These are phyloP conservation scores for Dicycla oo DNA, from an alignment of 2,888 invertebrate genomes.

Conservation along the genomic window DNA sequence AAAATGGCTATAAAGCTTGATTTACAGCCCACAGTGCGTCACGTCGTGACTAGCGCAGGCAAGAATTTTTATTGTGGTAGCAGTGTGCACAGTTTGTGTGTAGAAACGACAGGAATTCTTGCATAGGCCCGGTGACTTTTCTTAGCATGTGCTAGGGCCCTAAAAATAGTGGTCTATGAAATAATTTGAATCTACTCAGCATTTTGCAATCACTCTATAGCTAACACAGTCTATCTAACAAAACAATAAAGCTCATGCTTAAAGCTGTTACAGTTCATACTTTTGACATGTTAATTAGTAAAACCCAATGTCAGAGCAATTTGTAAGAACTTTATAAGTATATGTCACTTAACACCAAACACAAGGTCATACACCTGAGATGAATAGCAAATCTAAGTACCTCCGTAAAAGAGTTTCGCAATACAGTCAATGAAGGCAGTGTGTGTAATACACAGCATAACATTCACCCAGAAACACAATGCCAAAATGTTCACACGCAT, in stretches of 20 bases:
- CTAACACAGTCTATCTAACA: constrained; percentile 14
- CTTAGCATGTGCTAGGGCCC: too few relatives aligned
- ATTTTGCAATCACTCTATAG: neutral
- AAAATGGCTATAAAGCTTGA: too few relatives aligned
- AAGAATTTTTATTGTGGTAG: too few relatives aligned
- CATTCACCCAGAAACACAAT: constrained; percentile 84
- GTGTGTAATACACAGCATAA: constrained; percentile 75
- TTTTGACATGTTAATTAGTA: constrained; percentile 63
- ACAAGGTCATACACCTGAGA: constrained; percentile 80
- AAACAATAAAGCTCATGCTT: constrained; percentile 24
- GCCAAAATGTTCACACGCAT: constrained; percentile 85
- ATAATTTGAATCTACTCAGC: neutral
- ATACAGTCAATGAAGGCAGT: constrained; percentile 75
- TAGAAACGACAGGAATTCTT: too few relatives aligned
- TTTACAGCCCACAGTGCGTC: too few relatives aligned
- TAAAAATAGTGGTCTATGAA: too few relatives aligned
- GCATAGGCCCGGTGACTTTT: too few relatives aligned
- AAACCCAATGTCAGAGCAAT: constrained; percentile 64
- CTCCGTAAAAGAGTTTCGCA: constrained; percentile 76
- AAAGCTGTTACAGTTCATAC: constrained; percentile 31
- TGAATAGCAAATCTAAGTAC: constrained; percentile 73
- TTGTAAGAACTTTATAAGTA: constrained; percentile 70
- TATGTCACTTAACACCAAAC: constrained; percentile 74
- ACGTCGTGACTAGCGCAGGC: too few relatives aligned
- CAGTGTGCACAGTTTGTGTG: too few relatives aligned